Base-by-base conservation (phyloP, 2,113 vertebrate species). In the Hippopotamus amphibius region DNA sequence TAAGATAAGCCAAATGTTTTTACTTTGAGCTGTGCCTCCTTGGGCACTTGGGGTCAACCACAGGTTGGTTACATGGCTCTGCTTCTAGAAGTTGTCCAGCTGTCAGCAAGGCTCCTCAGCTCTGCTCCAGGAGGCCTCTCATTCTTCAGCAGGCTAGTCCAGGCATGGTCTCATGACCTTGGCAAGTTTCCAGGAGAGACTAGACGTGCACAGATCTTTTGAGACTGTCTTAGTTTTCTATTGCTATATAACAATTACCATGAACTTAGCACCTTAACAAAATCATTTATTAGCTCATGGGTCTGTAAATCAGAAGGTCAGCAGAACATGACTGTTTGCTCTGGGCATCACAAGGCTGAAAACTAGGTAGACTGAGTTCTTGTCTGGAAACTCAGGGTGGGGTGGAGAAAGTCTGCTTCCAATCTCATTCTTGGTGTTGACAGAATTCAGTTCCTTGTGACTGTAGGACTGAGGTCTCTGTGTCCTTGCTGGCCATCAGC, bases 41-140 rank as follows among this genome's bases (percentile, higher is more conserved):
- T n/a, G 0, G 10, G 14, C 15, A 24, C 53, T 19, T 55, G n/a
- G 19, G 26, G 14, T 65, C n/a, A 43, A 1, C 63, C 6, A 1
- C 14, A 16, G 10, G 2, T 61, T 43, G 30, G 4, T 33, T 14
- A 43, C 5, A 17, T 72, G 68, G 21, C n/a, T 84, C 33, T 77
- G 16, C 33, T 77, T 93, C 77, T 72, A n/a, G 16, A 87, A 22
- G 12, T 3, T 24, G 30, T n/a, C 66, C 28, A 6, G 15, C 30
- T 57, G 5, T 95, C 68, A 48, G 24, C 71, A 69, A 37, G 28
- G 0, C 6, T 5, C 19, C 59, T 43, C 13, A 11, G 76, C 46
- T 88, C 26, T 30, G 37, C 15, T 65, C 19, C 17, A 0, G 4
- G 24, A 6, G 53, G 17, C 22, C 26, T 61, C 43, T 92, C 46